These are phyloP conservation scores for Alces alces DNA, from an alignment of 2,113 vertebrate species.

Conservation along the genomic window DNA sequence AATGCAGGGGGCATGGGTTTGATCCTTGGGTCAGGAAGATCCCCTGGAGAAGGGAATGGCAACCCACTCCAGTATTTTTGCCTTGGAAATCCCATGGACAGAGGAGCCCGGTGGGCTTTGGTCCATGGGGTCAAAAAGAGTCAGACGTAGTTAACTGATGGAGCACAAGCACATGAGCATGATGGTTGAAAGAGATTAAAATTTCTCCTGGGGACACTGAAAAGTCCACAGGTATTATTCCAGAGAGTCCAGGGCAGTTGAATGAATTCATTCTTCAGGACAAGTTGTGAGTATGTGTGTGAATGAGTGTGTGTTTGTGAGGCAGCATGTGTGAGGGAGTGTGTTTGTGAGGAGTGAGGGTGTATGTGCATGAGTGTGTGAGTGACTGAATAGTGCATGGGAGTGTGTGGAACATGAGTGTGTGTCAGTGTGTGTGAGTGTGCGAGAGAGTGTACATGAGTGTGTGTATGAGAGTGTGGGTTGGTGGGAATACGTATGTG, in stretches of 20 bases:
- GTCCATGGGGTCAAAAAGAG: neutral
- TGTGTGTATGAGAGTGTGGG: neutral
- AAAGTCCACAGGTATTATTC: neutral
- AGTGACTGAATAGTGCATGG: neutral
- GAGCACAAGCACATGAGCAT: neutral
- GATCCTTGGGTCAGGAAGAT: neutral
- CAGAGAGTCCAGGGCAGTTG: neutral
- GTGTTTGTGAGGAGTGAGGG: neutral
- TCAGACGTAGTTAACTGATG: neutral
- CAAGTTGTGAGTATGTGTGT: neutral
- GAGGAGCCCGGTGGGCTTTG: fast-evolving
- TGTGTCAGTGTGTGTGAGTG: too few relatives aligned
- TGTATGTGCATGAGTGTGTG: neutral
- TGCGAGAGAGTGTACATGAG: neutral
- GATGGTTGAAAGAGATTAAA: neutral
- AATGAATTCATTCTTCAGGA: neutral
- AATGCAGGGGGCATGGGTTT: neutral
- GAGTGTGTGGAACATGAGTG: neutral
- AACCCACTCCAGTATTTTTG: neutral
- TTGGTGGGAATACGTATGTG: neutral
- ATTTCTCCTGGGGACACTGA: neutral
- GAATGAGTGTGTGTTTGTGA: neutral
- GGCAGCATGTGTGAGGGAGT: neutral
- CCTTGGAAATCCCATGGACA: neutral
- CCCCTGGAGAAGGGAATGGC: neutral